Evolutionary conservation across 2,797 vertebrate genomes (phyloP), one percentile per base, ranked within the genome.

Genomic region (Mionectes olivaceus): DNA sequence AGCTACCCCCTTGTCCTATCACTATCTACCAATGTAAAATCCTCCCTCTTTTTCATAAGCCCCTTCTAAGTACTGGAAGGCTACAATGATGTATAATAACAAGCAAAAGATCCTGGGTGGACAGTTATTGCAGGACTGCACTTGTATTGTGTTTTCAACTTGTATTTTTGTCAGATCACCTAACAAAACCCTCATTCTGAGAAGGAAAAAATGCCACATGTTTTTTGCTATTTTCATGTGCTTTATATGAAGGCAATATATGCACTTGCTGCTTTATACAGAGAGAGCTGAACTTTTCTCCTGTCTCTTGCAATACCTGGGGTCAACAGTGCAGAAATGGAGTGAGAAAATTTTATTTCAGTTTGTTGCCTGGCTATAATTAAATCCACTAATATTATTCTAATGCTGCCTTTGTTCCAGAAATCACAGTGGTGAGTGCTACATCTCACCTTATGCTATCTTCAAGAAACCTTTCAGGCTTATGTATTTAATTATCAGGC

Each of bases 401-500:
- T 94, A 93, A 94, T 89, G 56, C 44, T 82, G 70, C 83, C 81
- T 97, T 93, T 91, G 93, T 94, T 93, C 56, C 59, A 47, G 77
- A 64, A 90, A 84, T 91, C 74, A 77, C 80, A 76, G 80, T 13
- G 6, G 74, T 95, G 32, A 87, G 27, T 5, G 14, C 46, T 89
- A 47, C 60, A 39, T 91, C 93, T 96, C 87, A 91, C 93, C 90
- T 97, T 90, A 69, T 25, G 64, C 87, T 93, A 84, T 88, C 70
- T 94, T 95, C 87, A 96, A 94, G 76, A 93, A 96, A 47, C 44
- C 61, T 95, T 94, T 93, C 79, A 82, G 93, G 83, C 93, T 95
- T 89, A 94, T 89, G 57, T 94, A 94, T 94, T 96, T 90, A 95
- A 96, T 96, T 91, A 89, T 82, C 81, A 81, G 52, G 81, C 90